A percentile compares a stretch with the other conserved stretches of the same genome.
Evolutionary conservation across 2,888 invertebrate species (phyloP).

Genomic region (Chelonus formosanus): DNA sequence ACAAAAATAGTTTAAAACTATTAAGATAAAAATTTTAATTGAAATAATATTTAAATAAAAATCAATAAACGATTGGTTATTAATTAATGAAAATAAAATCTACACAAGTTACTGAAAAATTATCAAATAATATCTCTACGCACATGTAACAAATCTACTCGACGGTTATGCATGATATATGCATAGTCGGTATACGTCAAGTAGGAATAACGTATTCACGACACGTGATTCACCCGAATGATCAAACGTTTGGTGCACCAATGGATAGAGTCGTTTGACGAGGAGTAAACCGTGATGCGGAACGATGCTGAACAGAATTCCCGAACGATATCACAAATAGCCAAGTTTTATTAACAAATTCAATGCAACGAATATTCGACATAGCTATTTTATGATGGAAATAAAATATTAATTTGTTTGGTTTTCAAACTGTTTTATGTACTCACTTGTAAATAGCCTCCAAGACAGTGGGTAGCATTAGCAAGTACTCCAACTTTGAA

Average conservation of each 20-base stretch:
- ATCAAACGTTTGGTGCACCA: slow-evolving; percentile 18
- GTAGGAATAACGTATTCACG: slow-evolving; percentile 5
- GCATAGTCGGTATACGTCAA: not conserved
- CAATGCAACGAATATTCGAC: slow-evolving; percentile 1
- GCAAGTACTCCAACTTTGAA: slow-evolving; percentile 89
- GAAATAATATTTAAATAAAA: no score
- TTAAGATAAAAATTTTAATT: no score
- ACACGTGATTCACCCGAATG: slow-evolving; percentile 14
- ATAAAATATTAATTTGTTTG: not conserved
- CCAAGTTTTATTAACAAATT: not conserved
- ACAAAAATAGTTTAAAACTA: no score
- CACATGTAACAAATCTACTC: slow-evolving; percentile 1
- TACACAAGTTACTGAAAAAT: not conserved
- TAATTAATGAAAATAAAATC: no score
- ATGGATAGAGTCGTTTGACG: slow-evolving; percentile 8
- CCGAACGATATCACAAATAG: not conserved
- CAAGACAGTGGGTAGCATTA: slow-evolving; percentile 88
- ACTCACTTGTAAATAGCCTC: slow-evolving; percentile 87
- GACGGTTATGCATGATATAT: not conserved
- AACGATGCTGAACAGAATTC: slow-evolving; percentile 10
- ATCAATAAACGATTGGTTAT: no score
- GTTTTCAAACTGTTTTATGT: not conserved
- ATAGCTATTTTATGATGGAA: not conserved
- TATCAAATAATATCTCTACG: not conserved
- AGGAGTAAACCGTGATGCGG: slow-evolving; percentile 13